Evolutionary conservation across 2,888 invertebrate genomes (phyloP), one percentile per base, ranked within the genome.

Genomic region (Spialia ferax): DNA sequence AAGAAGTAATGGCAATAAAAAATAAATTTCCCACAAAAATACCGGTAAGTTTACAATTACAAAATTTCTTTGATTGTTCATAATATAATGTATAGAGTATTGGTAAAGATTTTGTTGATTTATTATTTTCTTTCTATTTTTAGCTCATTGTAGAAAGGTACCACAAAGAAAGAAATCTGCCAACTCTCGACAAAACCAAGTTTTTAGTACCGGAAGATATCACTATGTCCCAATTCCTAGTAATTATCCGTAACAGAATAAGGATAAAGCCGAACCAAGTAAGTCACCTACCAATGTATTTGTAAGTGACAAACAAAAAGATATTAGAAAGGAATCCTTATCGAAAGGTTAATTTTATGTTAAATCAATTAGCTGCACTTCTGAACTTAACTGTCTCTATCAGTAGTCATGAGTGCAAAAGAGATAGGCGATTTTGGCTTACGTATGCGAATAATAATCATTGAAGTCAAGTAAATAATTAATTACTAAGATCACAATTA

Each of bases 141-240:
- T 94, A 98, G 96, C 95, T 98, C 71, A 97, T 98, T 79, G 97
- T 98, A 48, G 97, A 98, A 87, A 94, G 96, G 80, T 98, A 96
- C 82, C 94, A 95, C 77, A 97, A 96, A 81, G 98, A 98, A 87
- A 95, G 94, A 75, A 95, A 94, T 73, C 91, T 98, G 70, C 97
- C 98, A 10, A 86, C 95, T 13, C 83, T 98, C 84, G 97, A 97
- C 83, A 98, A 98, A 91, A 95, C 96, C 0, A 98, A 98, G 87
- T 98, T 97, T 89, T 89, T 98, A 78, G 97, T 98, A 13, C 98
- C 98, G 1, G 97, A 97, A 94, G 98, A 98, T 84, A 95, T 98
- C 56, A 97, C 97, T 0, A 97, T 98, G 96, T 97, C 97, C 59
- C 98, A 98, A 88, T 97, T 98, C 81, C 94, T 97, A 76, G 96